These are phyloP conservation scores for Centrocercus urophasianus DNA, from an alignment of 2,113 vertebrate species.

Conservation along the genomic window DNA sequence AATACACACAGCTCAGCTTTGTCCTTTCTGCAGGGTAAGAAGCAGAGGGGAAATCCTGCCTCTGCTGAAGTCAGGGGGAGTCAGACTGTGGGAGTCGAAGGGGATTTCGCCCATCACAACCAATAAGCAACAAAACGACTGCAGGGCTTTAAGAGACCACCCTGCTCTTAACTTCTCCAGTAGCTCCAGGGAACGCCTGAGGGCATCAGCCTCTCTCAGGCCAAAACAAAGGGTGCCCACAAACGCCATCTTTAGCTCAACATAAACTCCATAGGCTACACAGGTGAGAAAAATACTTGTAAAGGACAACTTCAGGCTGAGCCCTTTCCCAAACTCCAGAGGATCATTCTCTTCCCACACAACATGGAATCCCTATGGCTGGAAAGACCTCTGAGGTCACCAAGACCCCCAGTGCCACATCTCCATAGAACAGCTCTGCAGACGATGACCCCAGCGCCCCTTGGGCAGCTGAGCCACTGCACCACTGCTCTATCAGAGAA, in stretches of 20 bases:
- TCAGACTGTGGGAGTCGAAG: not conserved
- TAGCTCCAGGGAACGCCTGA: not conserved
- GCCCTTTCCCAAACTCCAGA: not conserved
- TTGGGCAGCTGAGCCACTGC: too few species aligned
- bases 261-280: not conserved
- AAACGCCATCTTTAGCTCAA: not conserved
- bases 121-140: not conserved
- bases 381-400: too few species aligned
- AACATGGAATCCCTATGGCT: not conserved
- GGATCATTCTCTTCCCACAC: not conserved
- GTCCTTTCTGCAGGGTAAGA: not conserved
- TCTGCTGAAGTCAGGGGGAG: not conserved
- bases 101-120: not conserved
- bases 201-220: not conserved
- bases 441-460: too few species aligned
- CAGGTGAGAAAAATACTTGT: not conserved
- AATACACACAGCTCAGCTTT: not conserved
- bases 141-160: not conserved
- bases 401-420: too few species aligned
- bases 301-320: not conserved
- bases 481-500: too few species aligned
- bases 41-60: not conserved
- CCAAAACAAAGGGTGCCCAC: accelerated
- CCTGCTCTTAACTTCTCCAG: not conserved
- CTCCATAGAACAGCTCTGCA: too few species aligned